Conservation (phyloP, 2,888 invertebrate genomes). For the Pomacea canaliculata region DNA sequence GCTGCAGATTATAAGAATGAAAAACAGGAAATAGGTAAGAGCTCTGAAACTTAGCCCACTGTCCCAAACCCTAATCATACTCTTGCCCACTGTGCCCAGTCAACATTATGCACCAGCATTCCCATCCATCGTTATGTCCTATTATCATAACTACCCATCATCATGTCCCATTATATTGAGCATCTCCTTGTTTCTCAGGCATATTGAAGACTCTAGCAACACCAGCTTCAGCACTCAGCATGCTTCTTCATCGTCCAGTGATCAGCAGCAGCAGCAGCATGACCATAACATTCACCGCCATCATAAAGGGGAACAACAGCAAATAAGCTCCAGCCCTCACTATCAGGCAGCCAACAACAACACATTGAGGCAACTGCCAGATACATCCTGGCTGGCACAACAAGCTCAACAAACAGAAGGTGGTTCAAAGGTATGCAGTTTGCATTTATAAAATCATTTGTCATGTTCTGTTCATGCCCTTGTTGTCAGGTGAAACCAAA, state of each 20-base stretch:
- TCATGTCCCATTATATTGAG: background rate
- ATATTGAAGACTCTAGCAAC: constrained; percentile 7
- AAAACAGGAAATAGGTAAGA: too few species aligned
- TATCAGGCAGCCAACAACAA: background rate
- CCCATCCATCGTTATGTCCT: too few species aligned
- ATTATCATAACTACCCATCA: too few species aligned
- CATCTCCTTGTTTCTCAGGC: background rate
- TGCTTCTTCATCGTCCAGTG: background rate
- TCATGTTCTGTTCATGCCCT: too few species aligned
- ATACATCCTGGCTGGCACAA: constrained; percentile 11
- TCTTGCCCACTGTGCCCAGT: too few species aligned
- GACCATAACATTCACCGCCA: constrained; percentile 4
- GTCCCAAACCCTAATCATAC: too few species aligned
- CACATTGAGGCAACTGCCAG: constrained; percentile 13
- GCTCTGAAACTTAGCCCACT: too few species aligned
- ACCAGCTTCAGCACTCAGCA: background rate
- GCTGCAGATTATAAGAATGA: too few species aligned
- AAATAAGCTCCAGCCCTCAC: background rate
- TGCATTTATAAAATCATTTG: background rate
- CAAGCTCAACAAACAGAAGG: constrained; percentile 6
- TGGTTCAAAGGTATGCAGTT: background rate
- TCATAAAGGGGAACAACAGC: background rate
- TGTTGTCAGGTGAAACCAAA: too few species aligned
- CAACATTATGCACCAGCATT: too few species aligned
- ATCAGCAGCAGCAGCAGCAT: constrained; percentile 7